These are phyloP conservation scores for Phaethon lepturus DNA, from an alignment of 2,113 vertebrate species.

Conservation along the genomic window DNA sequence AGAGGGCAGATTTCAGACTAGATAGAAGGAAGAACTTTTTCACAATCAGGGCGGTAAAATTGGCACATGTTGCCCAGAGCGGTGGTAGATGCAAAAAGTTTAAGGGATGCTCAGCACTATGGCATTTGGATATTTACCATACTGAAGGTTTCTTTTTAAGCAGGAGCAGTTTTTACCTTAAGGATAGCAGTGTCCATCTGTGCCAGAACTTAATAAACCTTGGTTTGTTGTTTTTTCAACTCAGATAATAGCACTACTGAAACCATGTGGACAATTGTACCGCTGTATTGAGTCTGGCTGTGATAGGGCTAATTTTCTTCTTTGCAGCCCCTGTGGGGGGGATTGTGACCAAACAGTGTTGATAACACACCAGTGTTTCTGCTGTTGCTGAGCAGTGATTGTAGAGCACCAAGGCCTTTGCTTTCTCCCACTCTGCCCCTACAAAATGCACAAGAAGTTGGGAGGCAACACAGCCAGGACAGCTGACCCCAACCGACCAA, in stretches of 20 bases:
- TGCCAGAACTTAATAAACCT: background rate
- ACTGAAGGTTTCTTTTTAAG: background rate
- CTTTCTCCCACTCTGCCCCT: background rate
- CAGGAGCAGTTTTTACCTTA: background rate
- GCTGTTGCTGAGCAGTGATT: background rate
- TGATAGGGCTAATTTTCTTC: background rate
- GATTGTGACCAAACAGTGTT: background rate
- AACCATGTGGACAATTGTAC: background rate
- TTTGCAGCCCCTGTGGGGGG: background rate
- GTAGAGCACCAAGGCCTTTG: background rate
- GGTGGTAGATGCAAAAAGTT: background rate
- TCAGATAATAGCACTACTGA: background rate
- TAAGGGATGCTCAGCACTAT: background rate
- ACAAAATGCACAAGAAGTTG: background rate
- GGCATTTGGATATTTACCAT: background rate
- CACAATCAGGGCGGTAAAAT: too few species aligned
- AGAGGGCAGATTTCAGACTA: too few species aligned
- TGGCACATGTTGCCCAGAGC: too few species aligned
- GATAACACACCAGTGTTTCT: background rate
- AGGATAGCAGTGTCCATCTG: background rate
- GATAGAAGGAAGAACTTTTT: too few species aligned
- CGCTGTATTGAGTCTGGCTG: background rate
- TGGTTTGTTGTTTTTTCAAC: background rate
- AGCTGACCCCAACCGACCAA: background rate
- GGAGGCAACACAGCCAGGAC: background rate